A percentile compares a stretch with the other conserved stretches of the same genome.
phyloP scores from a whole-genome alignment of 2,888 invertebrate genomes.

The Pasiphila rectangulata region DNA sequence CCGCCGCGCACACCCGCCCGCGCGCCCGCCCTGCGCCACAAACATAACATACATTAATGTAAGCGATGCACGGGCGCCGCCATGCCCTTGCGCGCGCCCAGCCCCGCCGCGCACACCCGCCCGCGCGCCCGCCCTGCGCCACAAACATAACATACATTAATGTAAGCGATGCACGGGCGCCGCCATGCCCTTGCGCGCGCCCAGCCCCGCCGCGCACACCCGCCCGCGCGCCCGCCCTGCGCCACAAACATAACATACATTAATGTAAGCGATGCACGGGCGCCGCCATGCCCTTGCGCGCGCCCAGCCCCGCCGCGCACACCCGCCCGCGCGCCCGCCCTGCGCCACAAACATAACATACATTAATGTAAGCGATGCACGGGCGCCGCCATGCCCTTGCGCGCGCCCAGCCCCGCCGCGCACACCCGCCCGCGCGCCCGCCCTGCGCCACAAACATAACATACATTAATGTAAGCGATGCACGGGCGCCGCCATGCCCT shows the following conservation, averaged over 20 bases:
- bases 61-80: conserved; percentile 86
- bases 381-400: no score
- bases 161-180: conserved; percentile 87
- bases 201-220: conserved; percentile 53
- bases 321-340: conserved; percentile 61
- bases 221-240: conserved; percentile 58
- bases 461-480: no score
- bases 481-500: no score
- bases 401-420: no score
- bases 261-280: conserved; percentile 86
- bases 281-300: conserved; percentile 85
- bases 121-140: conserved; percentile 52
- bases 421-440: no score
- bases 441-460: no score
- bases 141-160: neutral
- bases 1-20: conserved; percentile 61
- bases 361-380: no score
- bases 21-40: conserved; percentile 47
- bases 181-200: conserved; percentile 83
- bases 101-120: conserved; percentile 59
- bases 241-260: conserved; percentile 1
- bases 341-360: conserved; percentile 20
- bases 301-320: conserved; percentile 48
- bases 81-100: conserved; percentile 82
- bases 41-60: conserved; percentile 1